Evolutionary conservation across 2,797 vertebrate species (phyloP).

Genomic region (Protonibea diacanthus): DNA sequence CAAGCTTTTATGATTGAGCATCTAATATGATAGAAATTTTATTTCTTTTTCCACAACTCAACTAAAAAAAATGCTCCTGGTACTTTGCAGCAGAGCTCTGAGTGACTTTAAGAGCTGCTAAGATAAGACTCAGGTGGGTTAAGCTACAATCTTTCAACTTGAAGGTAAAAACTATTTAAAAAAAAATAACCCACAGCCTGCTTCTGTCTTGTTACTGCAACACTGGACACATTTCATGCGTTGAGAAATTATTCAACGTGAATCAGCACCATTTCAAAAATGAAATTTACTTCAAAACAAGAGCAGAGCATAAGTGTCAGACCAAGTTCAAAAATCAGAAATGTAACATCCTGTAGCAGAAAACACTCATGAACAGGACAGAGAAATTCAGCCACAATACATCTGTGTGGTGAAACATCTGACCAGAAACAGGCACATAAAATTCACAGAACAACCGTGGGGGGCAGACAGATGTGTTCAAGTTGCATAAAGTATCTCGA

Average conservation of each 20-base stretch:
- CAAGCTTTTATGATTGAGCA: conserved; percentile 17
- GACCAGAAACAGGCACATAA: conserved; percentile 41
- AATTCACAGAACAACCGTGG: conserved; percentile 1
- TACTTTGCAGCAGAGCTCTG: conserved; percentile 2
- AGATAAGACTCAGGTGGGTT: background rate
- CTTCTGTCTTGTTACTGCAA: background rate
- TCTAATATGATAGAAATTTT: conserved; percentile 22
- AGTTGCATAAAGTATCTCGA: conserved; percentile 39
- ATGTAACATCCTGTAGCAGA: conserved; percentile 37
- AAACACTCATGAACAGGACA: conserved; percentile 42
- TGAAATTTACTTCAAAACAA: conserved; percentile 61
- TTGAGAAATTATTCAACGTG: conserved; percentile 24
- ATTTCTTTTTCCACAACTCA: conserved; percentile 35
- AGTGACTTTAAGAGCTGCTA: conserved; percentile 13
- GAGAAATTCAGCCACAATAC: conserved; percentile 29
- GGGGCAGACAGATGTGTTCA: conserved; percentile 14
- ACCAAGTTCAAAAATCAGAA: conserved; percentile 46
- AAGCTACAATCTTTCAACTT: background rate
- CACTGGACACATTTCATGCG: conserved; percentile 1
- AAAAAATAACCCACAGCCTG: background rate
- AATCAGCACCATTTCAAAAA: conserved; percentile 44
- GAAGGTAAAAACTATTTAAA: conserved; percentile 7
- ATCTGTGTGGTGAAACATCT: conserved; percentile 29
- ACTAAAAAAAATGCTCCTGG: conserved; percentile 15
- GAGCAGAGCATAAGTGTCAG: conserved; percentile 30